phyloP scores from a whole-genome alignment of 2,888 invertebrate genomes.

The Drosophila gaucha region DNA sequence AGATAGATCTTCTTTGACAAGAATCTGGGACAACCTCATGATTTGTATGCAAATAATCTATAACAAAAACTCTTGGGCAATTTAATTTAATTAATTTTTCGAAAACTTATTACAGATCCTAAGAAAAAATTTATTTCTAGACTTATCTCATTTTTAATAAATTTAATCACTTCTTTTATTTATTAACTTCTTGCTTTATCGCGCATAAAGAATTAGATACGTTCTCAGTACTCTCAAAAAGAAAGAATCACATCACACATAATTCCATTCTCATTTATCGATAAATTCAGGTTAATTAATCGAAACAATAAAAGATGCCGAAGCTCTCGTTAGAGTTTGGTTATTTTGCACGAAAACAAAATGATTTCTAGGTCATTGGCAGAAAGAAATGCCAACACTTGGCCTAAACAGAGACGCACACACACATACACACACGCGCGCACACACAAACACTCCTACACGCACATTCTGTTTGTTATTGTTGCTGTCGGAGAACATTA shows the following conservation, averaged over 20 bases:
- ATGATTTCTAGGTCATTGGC: constrained; percentile 71
- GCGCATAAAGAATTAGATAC: neutral
- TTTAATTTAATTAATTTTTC: too few species aligned
- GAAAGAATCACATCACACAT: too few species aligned
- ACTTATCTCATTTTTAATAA: too few species aligned
- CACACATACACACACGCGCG: neutral
- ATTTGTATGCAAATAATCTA: too few species aligned
- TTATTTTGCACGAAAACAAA: constrained; percentile 12
- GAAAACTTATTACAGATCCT: too few species aligned
- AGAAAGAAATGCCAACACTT: constrained; percentile 57
- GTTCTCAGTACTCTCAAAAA: too few species aligned
- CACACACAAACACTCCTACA: constrained; percentile 25
- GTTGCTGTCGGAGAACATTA: constrained; percentile 54
- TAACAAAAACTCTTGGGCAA: too few species aligned
- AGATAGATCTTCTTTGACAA: too few species aligned
- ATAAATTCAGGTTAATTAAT: constrained; percentile 20
- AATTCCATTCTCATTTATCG: constrained; percentile 23
- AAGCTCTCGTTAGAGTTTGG: constrained; percentile 12
- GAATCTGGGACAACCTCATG: too few species aligned
- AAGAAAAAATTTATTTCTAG: too few species aligned
- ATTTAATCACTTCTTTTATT: too few species aligned
- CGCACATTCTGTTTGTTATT: constrained; percentile 19
- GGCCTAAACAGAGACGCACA: constrained; percentile 7
- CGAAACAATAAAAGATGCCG: neutral
- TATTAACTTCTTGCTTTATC: too few species aligned